Evolutionary conservation across 2,797 vertebrate species (phyloP).

Genomic region (Cyprinodon diabolis): DNA sequence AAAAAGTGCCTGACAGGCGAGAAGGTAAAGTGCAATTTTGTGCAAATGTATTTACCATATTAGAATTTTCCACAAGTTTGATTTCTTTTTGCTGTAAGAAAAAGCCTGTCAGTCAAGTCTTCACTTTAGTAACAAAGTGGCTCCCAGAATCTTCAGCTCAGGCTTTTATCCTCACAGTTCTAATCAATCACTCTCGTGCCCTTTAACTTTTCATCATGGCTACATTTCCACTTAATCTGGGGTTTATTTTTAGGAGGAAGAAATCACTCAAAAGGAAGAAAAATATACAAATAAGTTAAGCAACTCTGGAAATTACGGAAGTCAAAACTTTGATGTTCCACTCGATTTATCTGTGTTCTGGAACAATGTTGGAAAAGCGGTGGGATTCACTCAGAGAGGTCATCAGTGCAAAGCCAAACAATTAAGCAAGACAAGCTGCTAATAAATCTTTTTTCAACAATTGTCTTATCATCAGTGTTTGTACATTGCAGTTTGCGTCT

Average conservation of each 20-base stretch:
- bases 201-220: slow-evolving; percentile 14
- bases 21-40: slow-evolving; percentile 24
- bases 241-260: neutral
- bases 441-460: too few relatives aligned
- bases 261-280: neutral
- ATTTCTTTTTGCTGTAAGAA: slow-evolving; percentile 13
- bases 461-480: too few relatives aligned
- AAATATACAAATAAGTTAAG: neutral
- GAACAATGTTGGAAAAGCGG: neutral
- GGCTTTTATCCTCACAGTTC: slow-evolving; percentile 1
- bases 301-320: neutral
- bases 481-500: too few relatives aligned
- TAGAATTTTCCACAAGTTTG: neutral
- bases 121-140: slow-evolving; percentile 6
- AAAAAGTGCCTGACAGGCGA: slow-evolving; percentile 4
- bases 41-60: slow-evolving; percentile 13
- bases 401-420: neutral
- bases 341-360: neutral
- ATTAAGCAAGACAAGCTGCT: too few relatives aligned
- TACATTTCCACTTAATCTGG: neutral
- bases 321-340: neutral
- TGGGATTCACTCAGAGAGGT: neutral
- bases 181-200: slow-evolving; percentile 1
- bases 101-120: slow-evolving; percentile 15
- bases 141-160: neutral